phyloP scores from a whole-genome alignment of 2,888 invertebrate genomes.

The Osmoderma eremita region DNA sequence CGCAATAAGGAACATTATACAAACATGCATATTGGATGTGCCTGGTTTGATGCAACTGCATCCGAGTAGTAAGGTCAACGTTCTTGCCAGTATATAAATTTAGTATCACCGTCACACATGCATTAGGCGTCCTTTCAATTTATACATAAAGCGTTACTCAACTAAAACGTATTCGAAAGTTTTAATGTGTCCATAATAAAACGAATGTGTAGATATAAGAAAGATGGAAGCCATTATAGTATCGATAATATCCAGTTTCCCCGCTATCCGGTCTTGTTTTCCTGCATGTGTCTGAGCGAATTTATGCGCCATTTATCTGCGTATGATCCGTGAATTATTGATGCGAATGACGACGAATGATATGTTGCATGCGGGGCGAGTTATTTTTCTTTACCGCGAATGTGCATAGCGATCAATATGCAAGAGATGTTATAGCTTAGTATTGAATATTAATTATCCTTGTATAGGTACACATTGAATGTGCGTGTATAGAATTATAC shows the following conservation, averaged over 20 bases:
- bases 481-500: neutral
- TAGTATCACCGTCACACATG: constrained; percentile 4
- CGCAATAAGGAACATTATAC: neutral
- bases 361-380: neutral
- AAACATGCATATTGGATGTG: constrained; percentile 1
- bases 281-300: neutral
- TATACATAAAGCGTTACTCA: neutral
- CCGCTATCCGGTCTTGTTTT: neutral
- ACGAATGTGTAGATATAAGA: neutral
- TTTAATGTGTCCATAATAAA: neutral
- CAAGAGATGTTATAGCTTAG: constrained; percentile 9
- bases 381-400: neutral
- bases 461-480: neutral
- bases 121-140: neutral
- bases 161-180: constrained; percentile 1
- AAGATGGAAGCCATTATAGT: neutral
- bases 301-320: constrained; percentile 1
- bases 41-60: constrained; percentile 15
- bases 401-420: neutral
- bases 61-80: constrained; percentile 22
- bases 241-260: neutral
- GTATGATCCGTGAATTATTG: neutral
- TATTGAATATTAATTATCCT: constrained; percentile 8
- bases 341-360: neutral
- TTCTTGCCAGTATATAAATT: constrained; percentile 21